phyloP scores from a whole-genome alignment of 2,888 invertebrate genomes.

The Microctonus hyperodae region DNA sequence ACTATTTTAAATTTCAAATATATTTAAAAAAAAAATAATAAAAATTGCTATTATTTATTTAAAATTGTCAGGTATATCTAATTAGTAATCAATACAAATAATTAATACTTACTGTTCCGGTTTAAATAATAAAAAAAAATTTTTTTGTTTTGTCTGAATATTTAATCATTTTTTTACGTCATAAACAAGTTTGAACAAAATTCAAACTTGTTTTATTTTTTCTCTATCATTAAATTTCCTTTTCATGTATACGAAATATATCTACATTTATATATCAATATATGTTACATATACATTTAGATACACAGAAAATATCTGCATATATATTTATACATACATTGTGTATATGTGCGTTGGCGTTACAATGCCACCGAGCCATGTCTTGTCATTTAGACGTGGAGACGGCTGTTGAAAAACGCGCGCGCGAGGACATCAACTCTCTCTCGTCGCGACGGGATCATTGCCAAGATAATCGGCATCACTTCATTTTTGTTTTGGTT shows the following conservation, averaged over 20 bases:
- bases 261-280: neutral
- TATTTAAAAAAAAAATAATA: too few relatives aligned
- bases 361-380: slow-evolving; percentile 20
- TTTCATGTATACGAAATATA: neutral
- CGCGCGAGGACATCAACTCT: slow-evolving; percentile 31
- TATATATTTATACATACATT: neutral
- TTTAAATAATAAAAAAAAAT: too few relatives aligned
- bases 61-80: too few relatives aligned
- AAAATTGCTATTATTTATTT: too few relatives aligned
- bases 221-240: neutral
- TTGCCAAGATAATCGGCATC: slow-evolving; percentile 53
- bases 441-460: slow-evolving; percentile 40
- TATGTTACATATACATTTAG: too few relatives aligned
- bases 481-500: slow-evolving; percentile 46
- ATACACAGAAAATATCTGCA: neutral
- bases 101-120: too few relatives aligned
- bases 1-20: too few relatives aligned
- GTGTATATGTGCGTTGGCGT: slow-evolving; percentile 7
- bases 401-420: slow-evolving; percentile 24
- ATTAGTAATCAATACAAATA: too few relatives aligned
- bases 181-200: too few relatives aligned
- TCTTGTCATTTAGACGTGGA: slow-evolving; percentile 14
- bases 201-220: neutral
- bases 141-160: too few relatives aligned
- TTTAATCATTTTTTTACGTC: too few relatives aligned